Percentiles rank a stretch among this genome's conserved stretches.
phyloP scores from a whole-genome alignment of 2,113 vertebrate genomes.

The Campylomormyrus numenius region DNA sequence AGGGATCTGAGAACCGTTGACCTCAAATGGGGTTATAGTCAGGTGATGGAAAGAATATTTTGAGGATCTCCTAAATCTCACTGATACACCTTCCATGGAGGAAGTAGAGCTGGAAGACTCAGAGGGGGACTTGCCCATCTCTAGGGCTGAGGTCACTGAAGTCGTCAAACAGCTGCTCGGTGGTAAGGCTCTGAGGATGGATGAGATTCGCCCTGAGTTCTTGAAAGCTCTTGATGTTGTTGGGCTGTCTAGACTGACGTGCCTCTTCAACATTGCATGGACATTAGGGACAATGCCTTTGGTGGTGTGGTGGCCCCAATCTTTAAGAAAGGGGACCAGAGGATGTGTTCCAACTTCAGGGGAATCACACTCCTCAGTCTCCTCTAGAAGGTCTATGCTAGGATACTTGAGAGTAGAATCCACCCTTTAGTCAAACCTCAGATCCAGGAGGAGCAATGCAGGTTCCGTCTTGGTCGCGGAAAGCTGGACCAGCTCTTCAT shows the following conservation, averaged over 20 bases:
- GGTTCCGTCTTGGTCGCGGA: background rate
- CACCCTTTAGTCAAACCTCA: background rate
- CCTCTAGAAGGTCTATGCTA: background rate
- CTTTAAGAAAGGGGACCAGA: background rate
- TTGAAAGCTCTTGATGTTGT: background rate
- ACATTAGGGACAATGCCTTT: background rate
- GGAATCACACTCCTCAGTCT: background rate
- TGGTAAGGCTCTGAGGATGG: background rate
- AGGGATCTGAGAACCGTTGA: background rate
- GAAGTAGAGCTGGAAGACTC: background rate
- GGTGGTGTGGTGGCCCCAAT: background rate
- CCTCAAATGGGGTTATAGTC: background rate
- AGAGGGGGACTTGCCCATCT: background rate
- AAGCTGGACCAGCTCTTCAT: background rate
- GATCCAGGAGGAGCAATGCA: background rate
- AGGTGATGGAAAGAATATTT: background rate
- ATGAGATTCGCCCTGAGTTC: too few species aligned
- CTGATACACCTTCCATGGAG: background rate
- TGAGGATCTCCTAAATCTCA: background rate
- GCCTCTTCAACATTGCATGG: background rate
- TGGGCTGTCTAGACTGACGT: background rate
- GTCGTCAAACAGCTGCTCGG: background rate
- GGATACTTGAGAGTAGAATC: background rate
- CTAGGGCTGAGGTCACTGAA: background rate
- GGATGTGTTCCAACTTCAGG: background rate